phyloP scores from a whole-genome alignment of 2,888 invertebrate species.

The Tenthredo notha region DNA sequence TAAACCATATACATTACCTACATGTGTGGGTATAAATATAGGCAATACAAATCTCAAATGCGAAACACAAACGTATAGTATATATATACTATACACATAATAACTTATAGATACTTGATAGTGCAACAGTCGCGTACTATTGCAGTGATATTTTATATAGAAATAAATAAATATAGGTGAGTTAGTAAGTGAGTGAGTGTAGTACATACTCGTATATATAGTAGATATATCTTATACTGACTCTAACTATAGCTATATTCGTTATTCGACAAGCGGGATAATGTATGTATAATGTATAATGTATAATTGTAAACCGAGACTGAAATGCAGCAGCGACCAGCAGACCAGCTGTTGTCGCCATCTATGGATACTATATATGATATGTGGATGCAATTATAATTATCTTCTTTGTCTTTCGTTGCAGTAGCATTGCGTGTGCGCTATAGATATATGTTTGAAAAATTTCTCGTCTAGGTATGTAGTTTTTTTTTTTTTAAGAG shows the following conservation, averaged over 20 bases:
- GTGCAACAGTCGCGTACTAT: not conserved
- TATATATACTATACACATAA: not conserved
- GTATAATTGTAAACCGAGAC: constrained; percentile 3
- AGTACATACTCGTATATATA: not conserved
- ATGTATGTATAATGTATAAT: not conserved
- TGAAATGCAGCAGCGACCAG: not conserved
- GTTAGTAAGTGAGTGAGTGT: not conserved
- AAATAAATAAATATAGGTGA: not conserved
- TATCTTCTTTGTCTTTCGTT: constrained; percentile 8
- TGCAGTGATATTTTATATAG: not conserved
- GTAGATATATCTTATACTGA: not conserved
- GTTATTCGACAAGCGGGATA: not conserved
- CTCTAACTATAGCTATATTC: not conserved
- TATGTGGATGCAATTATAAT: constrained; percentile 16
- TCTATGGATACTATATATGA: not conserved
- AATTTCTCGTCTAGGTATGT: not conserved
- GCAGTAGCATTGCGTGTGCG: not conserved
- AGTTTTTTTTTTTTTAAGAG: no score
- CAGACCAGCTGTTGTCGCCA: constrained; percentile 18
- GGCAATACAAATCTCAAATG: not conserved
- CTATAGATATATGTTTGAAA: not conserved
- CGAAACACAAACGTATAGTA: not conserved
- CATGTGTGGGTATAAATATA: not conserved
- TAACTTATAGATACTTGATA: constrained; percentile 1
- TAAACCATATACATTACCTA: not conserved